phyloP scores from a whole-genome alignment of 2,797 vertebrate genomes.

The Amblyraja radiata region DNA sequence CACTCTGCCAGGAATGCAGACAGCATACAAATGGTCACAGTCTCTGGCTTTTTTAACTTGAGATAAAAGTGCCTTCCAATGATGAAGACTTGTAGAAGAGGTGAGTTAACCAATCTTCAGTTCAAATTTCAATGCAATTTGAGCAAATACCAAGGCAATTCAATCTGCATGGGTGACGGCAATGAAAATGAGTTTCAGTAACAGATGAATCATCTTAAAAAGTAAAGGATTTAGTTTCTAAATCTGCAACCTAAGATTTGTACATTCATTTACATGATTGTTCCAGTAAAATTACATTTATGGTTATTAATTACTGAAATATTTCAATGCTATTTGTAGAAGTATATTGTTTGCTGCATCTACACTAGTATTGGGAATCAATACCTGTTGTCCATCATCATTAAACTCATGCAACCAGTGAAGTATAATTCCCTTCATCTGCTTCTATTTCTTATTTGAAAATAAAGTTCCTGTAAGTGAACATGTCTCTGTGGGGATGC shows the following conservation, averaged over 20 bases:
- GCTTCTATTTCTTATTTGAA: background rate
- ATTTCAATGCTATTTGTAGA: too few relatives aligned
- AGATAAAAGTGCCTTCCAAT: background rate
- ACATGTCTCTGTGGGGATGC: too few relatives aligned
- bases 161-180: background rate
- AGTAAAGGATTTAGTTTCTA: slow-evolving; percentile 9
- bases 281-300: background rate
- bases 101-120: background rate
- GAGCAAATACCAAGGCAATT: background rate
- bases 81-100: background rate
- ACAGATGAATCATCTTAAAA: background rate
- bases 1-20: background rate
- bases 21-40: background rate
- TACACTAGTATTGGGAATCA: background rate
- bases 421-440: background rate
- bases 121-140: background rate
- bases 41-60: background rate
- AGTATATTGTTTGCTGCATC: background rate
- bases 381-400: too few relatives aligned
- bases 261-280: background rate
- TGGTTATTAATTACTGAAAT: background rate
- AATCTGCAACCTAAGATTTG: background rate
- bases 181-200: background rate
- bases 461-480: too few relatives aligned
- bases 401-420: too few relatives aligned